Evolutionary conservation across 2,888 invertebrate genomes (phyloP), one percentile per base, ranked within the genome.

Genomic region (Synanthedon myopaeformis): DNA sequence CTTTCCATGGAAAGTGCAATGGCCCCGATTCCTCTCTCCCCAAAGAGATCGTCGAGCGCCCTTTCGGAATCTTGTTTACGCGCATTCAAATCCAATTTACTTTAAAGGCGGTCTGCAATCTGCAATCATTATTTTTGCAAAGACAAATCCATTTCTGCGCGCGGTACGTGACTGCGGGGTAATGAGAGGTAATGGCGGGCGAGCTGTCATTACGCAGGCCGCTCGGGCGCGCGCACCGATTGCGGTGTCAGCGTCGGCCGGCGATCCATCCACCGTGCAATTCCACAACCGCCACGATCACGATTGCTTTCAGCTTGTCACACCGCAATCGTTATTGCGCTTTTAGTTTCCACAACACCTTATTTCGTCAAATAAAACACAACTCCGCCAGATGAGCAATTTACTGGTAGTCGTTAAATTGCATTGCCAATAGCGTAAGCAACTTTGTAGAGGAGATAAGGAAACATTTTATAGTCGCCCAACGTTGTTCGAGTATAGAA

Each of bases 101-200:
- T 79, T 72, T 69, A 76, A 72, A 79, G 80, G 84, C 79, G 82
- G 80, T 74, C 82, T 77, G 82, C 82, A 85, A 86, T 84, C 84
- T 82, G 70, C 76, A 79, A 81, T 82, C 79, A 84, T 86, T 84
- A 85, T 83, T 84, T 82, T 82, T 78, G 84, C 83, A 85, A 82
- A 87, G 86, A 86, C 85, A 86, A 85, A 85, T 87, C 87, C 84
- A 84, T 85, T 85, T 82, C 81, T 77, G 79, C 74, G 70, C 65
- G 77, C 73, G 72, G 77, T 85, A 87, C 86, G 86, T 87, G 87
- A 84, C 84, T 80, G 79, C 64, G 70, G 69, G 70, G 80, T 85
- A 85, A 86, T 87, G 80, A 82, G 82, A 74, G 76, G 70, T 86
- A 86, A 87, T 86, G 76, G 79, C 76, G 70, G 71, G 58, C 55